These are phyloP conservation scores for Tipula confusa DNA, from an alignment of 2,888 invertebrate genomes.

Conservation along the genomic window DNA sequence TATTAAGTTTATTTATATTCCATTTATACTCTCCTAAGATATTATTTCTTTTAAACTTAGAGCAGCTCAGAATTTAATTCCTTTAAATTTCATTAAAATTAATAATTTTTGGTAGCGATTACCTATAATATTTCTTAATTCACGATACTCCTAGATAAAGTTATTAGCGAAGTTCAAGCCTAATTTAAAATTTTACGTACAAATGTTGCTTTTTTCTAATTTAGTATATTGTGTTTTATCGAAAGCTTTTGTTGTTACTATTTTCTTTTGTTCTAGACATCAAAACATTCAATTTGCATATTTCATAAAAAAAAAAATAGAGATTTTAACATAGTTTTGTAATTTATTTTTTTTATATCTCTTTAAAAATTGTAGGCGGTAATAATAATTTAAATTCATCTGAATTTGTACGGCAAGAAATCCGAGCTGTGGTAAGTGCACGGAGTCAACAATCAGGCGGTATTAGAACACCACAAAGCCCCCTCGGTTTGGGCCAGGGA, in stretches of 20 bases:
- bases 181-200: too few species aligned
- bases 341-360: too few species aligned
- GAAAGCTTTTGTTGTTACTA: constrained; percentile 33
- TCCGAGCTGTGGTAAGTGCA: constrained; percentile 83
- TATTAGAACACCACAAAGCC: constrained; percentile 47
- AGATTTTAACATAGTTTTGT: constrained; percentile 30
- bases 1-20: not conserved
- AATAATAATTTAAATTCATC: constrained; percentile 62
- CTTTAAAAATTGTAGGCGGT: constrained; percentile 51
- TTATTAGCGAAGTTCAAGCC: too few species aligned
- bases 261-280: constrained; percentile 37
- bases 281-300: constrained; percentile 31
- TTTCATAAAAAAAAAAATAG: constrained; percentile 33
- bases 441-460: constrained; percentile 57
- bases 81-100: too few species aligned
- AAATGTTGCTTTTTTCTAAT: too few species aligned
- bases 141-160: too few species aligned
- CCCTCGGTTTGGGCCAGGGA: constrained; percentile 45
- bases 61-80: too few species aligned
- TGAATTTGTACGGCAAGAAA: constrained; percentile 87
- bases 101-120: too few species aligned
- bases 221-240: not conserved
- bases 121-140: too few species aligned
- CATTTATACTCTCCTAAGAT: too few species aligned
- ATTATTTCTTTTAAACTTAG: too few species aligned